Evolutionary conservation across 2,888 invertebrate genomes (phyloP).

Genomic region (Oxytorus armatus): DNA sequence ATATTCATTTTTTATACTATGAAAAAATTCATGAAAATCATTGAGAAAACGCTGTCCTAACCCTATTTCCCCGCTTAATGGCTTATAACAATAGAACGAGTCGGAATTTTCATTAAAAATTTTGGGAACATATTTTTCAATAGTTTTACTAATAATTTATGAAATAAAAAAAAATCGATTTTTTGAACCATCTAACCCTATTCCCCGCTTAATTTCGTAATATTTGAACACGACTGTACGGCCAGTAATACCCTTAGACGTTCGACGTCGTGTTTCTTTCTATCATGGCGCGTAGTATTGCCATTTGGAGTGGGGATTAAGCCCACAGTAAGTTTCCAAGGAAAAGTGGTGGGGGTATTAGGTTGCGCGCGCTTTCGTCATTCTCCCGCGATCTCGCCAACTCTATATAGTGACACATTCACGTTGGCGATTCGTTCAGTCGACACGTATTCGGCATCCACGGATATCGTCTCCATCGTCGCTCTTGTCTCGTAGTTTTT

Average conservation of each 20-base stretch:
- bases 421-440: slow-evolving; percentile 80
- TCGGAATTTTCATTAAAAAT: too few relatives aligned
- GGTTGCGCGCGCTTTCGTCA: slow-evolving; percentile 47
- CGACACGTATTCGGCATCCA: slow-evolving; percentile 67
- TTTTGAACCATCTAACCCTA: not conserved
- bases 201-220: slow-evolving; percentile 10
- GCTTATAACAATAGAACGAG: too few relatives aligned
- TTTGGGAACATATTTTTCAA: too few relatives aligned
- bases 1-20: too few relatives aligned
- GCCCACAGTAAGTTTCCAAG: not conserved
- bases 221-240: slow-evolving; percentile 10
- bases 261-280: too few relatives aligned
- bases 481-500: not conserved
- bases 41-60: too few relatives aligned
- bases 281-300: too few relatives aligned
- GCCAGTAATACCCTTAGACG: not conserved
- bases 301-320: slow-evolving; percentile 6
- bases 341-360: slow-evolving; percentile 52
- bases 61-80: too few relatives aligned
- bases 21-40: too few relatives aligned
- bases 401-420: slow-evolving; percentile 80
- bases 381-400: slow-evolving; percentile 65
- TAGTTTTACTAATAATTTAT: too few relatives aligned
- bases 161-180: not conserved
- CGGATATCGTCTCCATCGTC: slow-evolving; percentile 14